Evolutionary conservation across 2,113 vertebrate genomes (phyloP), one percentile per base, ranked within the genome.

Genomic region (Ptilonorhynchus violaceus): DNA sequence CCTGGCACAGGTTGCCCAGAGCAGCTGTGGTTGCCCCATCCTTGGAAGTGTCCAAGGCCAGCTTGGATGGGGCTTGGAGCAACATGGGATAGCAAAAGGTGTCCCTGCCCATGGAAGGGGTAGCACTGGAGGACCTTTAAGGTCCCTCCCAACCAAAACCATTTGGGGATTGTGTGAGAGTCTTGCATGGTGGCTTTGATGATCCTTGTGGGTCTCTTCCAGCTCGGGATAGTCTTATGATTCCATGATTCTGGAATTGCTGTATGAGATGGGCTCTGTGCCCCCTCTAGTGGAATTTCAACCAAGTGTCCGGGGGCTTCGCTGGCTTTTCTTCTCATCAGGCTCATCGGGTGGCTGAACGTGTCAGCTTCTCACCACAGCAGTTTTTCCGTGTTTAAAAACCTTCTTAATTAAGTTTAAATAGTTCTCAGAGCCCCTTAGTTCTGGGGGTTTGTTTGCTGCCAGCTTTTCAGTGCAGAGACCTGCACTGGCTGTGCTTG

Each of bases 271-370:
- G 72, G 69, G 37, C 79, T 91, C 72, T 39, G 92, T 83, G 96
- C 95, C 44, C 97, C 97, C 97, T 97, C 97, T 97, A 92, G 97
- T 97, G 97, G 97, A 88, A 95, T 72, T 53, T 11, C 41, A 53
- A 0, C 37, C 37, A 0, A 25, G 81, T 39, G 44, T 58, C 47
- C 85, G 28, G 60, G 74, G 70, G 39, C n/a, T 52, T 75, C 17
- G 24, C 52, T 33, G 18, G 3, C 27, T n/a, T 50, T 17, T 25
- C 14, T 14, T 39, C 23, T 39, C 7, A 2, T 0, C 3, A 6
- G 12, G 11, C 21, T 3, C 23, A 5, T 22, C 20, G 15, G 2
- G 5, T 2, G 69, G 24, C 75, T 33, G n/a, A 68, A 19, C 0
- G 0, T 5, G 13, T 25, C 35, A 6, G 8, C 25, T 35, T 15